Conservation (phyloP, 2,113 vertebrate species). For the Corvus hawaiiensis region DNA sequence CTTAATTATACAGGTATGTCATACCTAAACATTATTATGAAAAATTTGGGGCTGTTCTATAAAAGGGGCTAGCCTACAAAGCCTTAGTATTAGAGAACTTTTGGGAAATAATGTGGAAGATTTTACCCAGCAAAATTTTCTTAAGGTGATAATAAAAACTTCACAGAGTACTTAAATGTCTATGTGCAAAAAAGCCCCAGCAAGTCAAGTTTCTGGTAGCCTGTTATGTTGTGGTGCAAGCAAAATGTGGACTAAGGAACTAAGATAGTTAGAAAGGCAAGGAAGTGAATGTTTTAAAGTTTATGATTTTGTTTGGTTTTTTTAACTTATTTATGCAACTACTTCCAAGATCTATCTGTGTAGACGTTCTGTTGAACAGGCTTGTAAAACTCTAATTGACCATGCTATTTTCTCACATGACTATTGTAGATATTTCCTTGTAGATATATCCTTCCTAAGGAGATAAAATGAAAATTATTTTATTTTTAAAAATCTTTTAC, state of each 20-base stretch:
- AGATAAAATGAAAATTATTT: neutral
- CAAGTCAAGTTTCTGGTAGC: neutral
- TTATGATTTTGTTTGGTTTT: neutral
- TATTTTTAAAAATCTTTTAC: neutral
- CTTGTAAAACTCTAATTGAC: neutral
- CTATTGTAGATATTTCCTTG: neutral
- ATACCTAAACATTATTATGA: neutral
- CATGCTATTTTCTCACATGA: neutral
- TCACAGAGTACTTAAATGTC: neutral
- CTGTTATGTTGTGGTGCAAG: neutral
- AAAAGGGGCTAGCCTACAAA: neutral
- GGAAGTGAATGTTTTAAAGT: neutral
- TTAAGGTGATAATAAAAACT: neutral
- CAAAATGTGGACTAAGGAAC: neutral
- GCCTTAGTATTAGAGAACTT: neutral
- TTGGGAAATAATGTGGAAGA: neutral
- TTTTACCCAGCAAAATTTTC: neutral
- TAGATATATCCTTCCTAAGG: neutral
- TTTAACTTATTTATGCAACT: neutral
- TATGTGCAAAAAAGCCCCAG: neutral
- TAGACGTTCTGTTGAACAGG: neutral
- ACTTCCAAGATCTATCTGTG: neutral
- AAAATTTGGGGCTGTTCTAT: neutral
- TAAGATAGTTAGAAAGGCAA: neutral
- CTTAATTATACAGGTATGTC: neutral